Conservation (phyloP, 2,888 invertebrate genomes). For the Noctuana brunneofusca region DNA sequence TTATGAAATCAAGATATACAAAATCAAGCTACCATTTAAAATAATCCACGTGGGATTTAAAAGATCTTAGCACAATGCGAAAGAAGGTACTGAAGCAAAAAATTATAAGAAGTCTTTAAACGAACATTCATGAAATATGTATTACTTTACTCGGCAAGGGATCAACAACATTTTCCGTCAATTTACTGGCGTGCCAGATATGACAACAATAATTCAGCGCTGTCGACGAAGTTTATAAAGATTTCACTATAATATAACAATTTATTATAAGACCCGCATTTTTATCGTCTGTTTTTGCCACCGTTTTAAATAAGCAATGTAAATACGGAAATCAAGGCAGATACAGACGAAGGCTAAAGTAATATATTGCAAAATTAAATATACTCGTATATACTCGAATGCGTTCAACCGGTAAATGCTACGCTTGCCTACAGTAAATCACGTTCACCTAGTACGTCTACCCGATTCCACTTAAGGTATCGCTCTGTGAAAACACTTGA, state of each 20-base stretch:
- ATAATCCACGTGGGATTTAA: neutral
- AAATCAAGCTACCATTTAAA: no score
- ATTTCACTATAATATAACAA: constrained; percentile 54
- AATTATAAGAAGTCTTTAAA: constrained; percentile 44
- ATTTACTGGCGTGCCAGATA: constrained; percentile 60
- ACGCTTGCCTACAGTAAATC: constrained; percentile 20
- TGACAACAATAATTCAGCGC: constrained; percentile 66
- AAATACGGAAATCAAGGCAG: no score
- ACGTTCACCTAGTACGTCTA: constrained; percentile 23
- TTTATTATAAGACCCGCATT: constrained; percentile 10
- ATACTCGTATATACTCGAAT: neutral
- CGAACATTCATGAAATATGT: constrained; percentile 62
- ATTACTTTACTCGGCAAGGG: constrained; percentile 58
- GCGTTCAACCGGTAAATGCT: neutral
- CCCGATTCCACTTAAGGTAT: constrained; percentile 37
- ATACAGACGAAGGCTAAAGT: no score
- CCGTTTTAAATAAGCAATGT: neutral
- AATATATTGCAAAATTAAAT: neutral
- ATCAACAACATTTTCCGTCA: constrained; percentile 64
- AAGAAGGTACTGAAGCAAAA: constrained; percentile 34
- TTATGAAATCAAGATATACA: no score
- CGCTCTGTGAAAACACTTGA: constrained; percentile 52
- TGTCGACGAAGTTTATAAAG: constrained; percentile 62
- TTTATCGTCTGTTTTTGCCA: neutral
- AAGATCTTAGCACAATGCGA: constrained; percentile 1